Evolutionary conservation across 2,888 invertebrate species (phyloP).

Genomic region (Apamea epomidion): DNA sequence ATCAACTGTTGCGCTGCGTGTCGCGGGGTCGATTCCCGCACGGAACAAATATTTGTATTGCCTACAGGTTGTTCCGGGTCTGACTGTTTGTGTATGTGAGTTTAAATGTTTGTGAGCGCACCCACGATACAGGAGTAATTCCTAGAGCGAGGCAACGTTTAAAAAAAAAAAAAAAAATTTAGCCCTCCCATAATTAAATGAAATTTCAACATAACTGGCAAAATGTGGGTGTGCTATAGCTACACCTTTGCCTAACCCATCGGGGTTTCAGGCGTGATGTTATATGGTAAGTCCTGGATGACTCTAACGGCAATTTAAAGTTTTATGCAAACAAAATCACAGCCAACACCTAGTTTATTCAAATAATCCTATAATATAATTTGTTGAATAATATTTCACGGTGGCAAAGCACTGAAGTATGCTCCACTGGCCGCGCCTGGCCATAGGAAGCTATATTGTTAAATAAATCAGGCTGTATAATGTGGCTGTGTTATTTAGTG

Average conservation of each 20-base stretch:
- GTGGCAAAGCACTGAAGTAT: constrained; percentile 31
- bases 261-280: neutral
- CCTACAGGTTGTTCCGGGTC: no score
- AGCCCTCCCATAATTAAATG: neutral
- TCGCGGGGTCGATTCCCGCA: no score
- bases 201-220: neutral
- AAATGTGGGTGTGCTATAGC: neutral
- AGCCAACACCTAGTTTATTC: neutral
- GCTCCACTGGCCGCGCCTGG: constrained; percentile 26
- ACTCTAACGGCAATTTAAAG: fast-evolving
- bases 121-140: no score
- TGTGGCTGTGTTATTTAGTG: constrained; percentile 40
- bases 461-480: constrained; percentile 34
- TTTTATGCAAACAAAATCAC: neutral
- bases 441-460: constrained; percentile 30
- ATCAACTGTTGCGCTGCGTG: no score
- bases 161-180: no score
- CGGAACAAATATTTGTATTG: no score
- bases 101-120: no score
- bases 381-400: constrained; percentile 34
- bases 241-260: neutral
- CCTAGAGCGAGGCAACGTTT: no score
- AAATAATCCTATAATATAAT: constrained; percentile 22
- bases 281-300: neutral
- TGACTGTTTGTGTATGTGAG: no score